These are phyloP conservation scores for Xanthia togata DNA, from an alignment of 2,888 invertebrate genomes.

Conservation along the genomic window DNA sequence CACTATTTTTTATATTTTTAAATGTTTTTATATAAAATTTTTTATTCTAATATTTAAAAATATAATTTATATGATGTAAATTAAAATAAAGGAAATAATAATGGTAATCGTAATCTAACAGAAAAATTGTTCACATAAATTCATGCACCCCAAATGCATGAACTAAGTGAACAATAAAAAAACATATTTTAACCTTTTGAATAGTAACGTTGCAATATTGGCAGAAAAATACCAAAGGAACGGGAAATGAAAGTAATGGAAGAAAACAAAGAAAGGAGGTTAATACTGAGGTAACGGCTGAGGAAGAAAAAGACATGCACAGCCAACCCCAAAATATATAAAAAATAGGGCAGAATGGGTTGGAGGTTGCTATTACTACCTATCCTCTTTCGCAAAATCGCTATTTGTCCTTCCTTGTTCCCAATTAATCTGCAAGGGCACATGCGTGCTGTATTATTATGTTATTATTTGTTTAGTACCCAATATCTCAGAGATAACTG, in stretches of 20 bases:
- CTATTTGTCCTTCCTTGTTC: neutral
- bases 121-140: neutral
- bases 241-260: neutral
- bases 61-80: too few relatives aligned
- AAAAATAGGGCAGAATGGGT: neutral
- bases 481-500: slow-evolving; percentile 69
- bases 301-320: neutral
- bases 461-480: slow-evolving; percentile 68
- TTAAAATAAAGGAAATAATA: too few relatives aligned
- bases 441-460: slow-evolving; percentile 53
- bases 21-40: too few relatives aligned
- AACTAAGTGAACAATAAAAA: too few relatives aligned
- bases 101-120: neutral
- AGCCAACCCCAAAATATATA: neutral
- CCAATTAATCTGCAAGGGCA: slow-evolving; percentile 40
- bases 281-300: too few relatives aligned
- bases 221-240: neutral
- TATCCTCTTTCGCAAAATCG: neutral
- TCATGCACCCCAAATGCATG: too few relatives aligned
- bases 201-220: neutral
- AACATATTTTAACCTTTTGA: neutral
- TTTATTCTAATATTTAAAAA: too few relatives aligned
- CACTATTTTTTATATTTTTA: too few relatives aligned
- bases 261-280: neutral
- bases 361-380: neutral